Evolutionary conservation across 2,888 invertebrate species (phyloP), one percentile per base, ranked within the genome.

Genomic region (Hypsopygia costalis): DNA sequence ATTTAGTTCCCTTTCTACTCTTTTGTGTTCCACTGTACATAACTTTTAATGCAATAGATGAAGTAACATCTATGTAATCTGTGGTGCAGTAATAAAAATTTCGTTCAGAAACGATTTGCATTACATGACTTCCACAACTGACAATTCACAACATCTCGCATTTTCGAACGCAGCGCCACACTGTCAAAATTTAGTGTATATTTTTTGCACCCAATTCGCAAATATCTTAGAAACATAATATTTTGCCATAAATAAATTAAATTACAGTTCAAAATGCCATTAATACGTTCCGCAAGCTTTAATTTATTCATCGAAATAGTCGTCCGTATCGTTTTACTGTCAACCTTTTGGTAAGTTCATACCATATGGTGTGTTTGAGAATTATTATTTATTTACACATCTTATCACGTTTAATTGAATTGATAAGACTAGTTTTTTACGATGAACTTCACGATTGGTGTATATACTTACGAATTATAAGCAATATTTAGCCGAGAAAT

Each of bases 331-430:
- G 47, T 72, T 16, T 69, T 91, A 33, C 52, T 91, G 12, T 66
- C 88, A 8, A 58, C 81, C 11, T 92, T 92, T 61, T 86, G 90
- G 92, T 92, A 78, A 90, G 90, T 70, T 9, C 36, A 1, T 9
- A 44, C 68, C 71, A 70, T 79, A 76, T 77, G 67, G 46, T 59
- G 11, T 21, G 30, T 11, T n/a, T 29, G 20, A 11, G 3, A 3
- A 20, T 37, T 8, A 25, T 1, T 1, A 3, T 22, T 1, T 30
- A 11, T 37, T 30, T 31, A 10, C 11, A 11, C 1, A 6, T 21
- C 4, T 5, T 21, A 7, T 1, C 4, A 16, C 30, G 6, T 1
- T 8, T 1, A 22, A 8, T 30, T 22, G 16, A 21, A n/a, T 20
- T 10, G 11, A 31, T 22, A 21, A 20, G 5, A 29, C 3, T 8